Base-by-base conservation (phyloP, 2,888 invertebrate genomes). In the Heliconius aoede region DNA sequence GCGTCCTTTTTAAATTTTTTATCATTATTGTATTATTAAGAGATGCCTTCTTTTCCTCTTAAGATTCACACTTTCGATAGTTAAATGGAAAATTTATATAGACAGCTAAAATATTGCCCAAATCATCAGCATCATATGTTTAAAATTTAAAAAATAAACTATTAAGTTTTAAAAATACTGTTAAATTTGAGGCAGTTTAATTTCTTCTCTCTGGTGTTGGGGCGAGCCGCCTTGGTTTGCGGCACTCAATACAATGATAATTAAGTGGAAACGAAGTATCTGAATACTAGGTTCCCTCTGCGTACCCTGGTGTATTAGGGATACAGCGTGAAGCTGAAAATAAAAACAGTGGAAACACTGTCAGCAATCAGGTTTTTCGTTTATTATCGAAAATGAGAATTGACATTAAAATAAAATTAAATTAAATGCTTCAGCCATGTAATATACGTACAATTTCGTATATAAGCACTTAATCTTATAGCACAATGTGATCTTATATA, bases 1-100 rank as follows among this genome's bases (percentile, higher is more conserved):
- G 80, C 80, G 74, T 74, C 65, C 74, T 77, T 60, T 72, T 62
- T 77, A 82, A 82, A 84, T 76, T 79, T 81, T 79, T 75, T 79
- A 77, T 82, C 78, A 78, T 77, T 82, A 72, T 30, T 11, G 21
- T 60, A 72, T 36, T 18, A 26, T 15, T 69, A 69, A 55, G 69
- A 69, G 24, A 69, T 15, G 30, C n/a, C 69, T 55, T 69, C 69
- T 30, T 51, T 68, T 51, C 5, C n/a, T 24, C 32, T 36, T 36
- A 15, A n/a, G 24, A 46, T 69, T 69, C 55, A 15, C 55, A 32
- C 69, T 69, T 69, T 55, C 55, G 55, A 69, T 28, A 15, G n/a
- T 55, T 30, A 69, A 55, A 11, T n/a, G 9, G 26, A 3, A 69
- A 55, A n/a, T n/a, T 51, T n/a, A 55, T 51, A 68, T 15, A 30